Evolutionary conservation across 2,888 invertebrate species (phyloP).

Genomic region (Lochmaea crataegi): DNA sequence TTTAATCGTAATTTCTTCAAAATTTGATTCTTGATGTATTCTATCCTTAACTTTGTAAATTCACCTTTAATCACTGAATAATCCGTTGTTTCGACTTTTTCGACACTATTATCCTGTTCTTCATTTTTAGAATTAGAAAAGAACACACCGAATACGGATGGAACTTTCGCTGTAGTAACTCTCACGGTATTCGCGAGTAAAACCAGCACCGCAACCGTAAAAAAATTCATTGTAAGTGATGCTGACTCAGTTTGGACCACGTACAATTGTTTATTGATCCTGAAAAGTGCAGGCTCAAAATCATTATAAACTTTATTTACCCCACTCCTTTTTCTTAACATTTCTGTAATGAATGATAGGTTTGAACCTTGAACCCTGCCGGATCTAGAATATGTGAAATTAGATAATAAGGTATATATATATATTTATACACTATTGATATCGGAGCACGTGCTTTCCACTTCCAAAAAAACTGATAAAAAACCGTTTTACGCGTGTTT

Average conservation of each 20-base stretch:
- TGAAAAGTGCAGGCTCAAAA: conserved; percentile 61
- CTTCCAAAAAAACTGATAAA: conserved; percentile 36
- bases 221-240: conserved; percentile 43
- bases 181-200: conserved; percentile 45
- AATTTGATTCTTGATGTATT: conserved; percentile 87
- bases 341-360: conserved; percentile 64
- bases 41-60: conserved; percentile 78
- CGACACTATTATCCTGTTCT: conserved; percentile 55
- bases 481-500: conserved; percentile 15
- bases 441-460: conserved; percentile 39
- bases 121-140: conserved; percentile 50
- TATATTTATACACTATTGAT: conserved; percentile 39
- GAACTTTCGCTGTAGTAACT: conserved; percentile 42
- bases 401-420: conserved; percentile 47
- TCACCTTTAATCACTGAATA: conserved; percentile 67
- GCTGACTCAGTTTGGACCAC: conserved; percentile 33
- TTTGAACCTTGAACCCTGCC: conserved; percentile 66
- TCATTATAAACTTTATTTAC: conserved; percentile 59
- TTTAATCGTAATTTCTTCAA: conserved; percentile 82
- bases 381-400: conserved; percentile 59
- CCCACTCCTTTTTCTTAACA: conserved; percentile 63
- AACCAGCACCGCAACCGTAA: conserved; percentile 47
- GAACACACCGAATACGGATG: conserved; percentile 58
- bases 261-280: conserved; percentile 58
- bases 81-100: conserved; percentile 38